These are phyloP conservation scores for Etheostoma nigrum DNA, from an alignment of 2,797 vertebrate genomes.

Conservation along the genomic window DNA sequence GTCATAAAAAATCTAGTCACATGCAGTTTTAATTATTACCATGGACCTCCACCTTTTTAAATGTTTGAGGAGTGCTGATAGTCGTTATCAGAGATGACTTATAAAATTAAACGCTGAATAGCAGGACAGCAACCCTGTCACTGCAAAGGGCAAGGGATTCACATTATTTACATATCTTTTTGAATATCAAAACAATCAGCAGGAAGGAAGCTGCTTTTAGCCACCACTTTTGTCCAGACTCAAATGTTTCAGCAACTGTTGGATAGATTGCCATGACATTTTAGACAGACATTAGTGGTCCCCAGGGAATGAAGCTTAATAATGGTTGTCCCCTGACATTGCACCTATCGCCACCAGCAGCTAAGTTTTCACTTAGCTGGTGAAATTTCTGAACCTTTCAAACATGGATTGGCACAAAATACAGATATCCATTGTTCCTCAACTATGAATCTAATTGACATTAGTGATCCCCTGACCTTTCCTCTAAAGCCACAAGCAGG, in stretches of 20 bases:
- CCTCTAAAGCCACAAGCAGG: constrained; percentile 5
- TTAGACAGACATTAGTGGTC: neutral
- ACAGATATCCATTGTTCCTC: neutral
- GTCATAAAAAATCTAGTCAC: constrained; percentile 28
- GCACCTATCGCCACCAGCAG: neutral
- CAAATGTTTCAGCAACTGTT: neutral
- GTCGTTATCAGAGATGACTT: constrained; percentile 10
- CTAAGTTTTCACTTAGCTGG: neutral
- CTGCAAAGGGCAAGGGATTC: constrained; percentile 1
- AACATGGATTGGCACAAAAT: neutral
- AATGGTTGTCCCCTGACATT: neutral
- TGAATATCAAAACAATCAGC: constrained; percentile 1
- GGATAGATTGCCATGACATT: constrained; percentile 6
- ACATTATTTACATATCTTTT: constrained; percentile 4
- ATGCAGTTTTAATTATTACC: constrained; percentile 47
- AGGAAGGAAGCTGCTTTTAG: neutral
- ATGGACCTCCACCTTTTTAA: constrained; percentile 30
- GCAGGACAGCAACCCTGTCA: neutral
- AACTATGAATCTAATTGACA: neutral
- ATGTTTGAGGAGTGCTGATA: constrained; percentile 19
- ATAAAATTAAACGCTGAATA: too few relatives aligned
- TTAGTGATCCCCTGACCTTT: constrained; percentile 3
- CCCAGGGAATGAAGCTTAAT: neutral
- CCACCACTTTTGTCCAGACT: neutral
- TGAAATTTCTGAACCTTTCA: constrained; percentile 2